Percentiles rank a stretch among this genome's conserved stretches.
Evolutionary conservation across 2,797 vertebrate species (phyloP).

Genomic region (Hyperoplus immaculatus): DNA sequence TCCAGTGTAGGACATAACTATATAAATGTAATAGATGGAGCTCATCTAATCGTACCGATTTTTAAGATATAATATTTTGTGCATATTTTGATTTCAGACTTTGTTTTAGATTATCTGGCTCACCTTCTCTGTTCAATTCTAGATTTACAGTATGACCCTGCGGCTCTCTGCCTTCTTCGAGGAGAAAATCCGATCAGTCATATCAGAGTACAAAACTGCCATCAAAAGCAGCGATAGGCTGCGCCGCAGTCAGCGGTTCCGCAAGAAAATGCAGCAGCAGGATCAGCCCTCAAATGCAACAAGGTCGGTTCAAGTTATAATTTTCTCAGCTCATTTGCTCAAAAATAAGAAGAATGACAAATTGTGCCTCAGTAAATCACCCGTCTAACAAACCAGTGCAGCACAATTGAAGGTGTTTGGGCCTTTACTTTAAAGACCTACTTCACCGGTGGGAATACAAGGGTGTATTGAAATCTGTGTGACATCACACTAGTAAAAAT

Average conservation of each 20-base stretch:
- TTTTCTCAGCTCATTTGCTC: background rate
- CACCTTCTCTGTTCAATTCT: background rate
- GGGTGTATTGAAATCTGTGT: no score
- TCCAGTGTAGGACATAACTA: background rate
- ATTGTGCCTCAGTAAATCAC: background rate
- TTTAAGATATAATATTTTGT: background rate
- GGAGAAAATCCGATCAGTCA: constrained; percentile 92
- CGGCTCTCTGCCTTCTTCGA: constrained; percentile 95
- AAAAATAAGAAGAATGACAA: background rate
- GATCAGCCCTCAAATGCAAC: constrained; percentile 68
- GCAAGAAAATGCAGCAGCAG: constrained; percentile 86
- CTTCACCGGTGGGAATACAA: no score
- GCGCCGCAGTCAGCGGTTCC: constrained; percentile 90
- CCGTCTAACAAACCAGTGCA: background rate
- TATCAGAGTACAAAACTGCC: constrained; percentile 94
- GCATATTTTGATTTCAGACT: background rate
- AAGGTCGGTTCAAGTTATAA: constrained; percentile 80
- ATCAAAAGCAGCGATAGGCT: constrained; percentile 91
- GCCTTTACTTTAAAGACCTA: no score
- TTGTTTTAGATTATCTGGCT: background rate
- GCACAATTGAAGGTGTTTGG: background rate
- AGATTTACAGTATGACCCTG: constrained; percentile 99
- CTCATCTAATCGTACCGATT: background rate
- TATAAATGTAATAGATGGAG: background rate
- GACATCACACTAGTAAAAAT: no score